phyloP scores from a whole-genome alignment of 2,888 invertebrate species.

The Cryptocheilus praepositus region DNA sequence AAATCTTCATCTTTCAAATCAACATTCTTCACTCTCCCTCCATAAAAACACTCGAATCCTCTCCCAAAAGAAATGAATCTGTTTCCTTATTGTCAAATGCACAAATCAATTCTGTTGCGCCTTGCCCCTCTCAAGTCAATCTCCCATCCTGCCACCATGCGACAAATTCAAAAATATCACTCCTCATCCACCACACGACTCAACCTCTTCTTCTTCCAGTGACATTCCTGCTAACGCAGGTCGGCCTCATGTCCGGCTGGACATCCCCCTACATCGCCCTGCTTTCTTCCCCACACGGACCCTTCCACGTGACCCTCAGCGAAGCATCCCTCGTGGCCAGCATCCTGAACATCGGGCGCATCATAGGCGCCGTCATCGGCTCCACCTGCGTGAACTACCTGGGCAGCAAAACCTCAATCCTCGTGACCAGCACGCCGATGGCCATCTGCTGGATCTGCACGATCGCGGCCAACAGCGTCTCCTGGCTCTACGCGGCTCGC shows the following conservation, averaged over 20 bases:
- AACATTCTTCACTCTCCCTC: too few species aligned
- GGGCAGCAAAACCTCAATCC: conserved; percentile 59
- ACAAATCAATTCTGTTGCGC: too few species aligned
- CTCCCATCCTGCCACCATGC: too few species aligned
- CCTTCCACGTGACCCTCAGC: conserved; percentile 42
- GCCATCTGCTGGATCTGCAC: conserved; percentile 54
- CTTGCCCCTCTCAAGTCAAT: too few species aligned
- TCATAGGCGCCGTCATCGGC: conserved; percentile 57
- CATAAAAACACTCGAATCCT: too few species aligned
- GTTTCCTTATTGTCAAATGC: too few species aligned
- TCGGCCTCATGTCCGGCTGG: conserved; percentile 54
- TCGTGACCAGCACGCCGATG: conserved; percentile 48
- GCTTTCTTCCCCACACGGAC: conserved; percentile 45
- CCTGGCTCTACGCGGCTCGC: conserved; percentile 54
- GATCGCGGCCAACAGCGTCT: conserved; percentile 48
- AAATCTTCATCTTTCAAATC: too few species aligned
- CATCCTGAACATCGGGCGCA: conserved; percentile 58
- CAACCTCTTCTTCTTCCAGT: conserved; percentile 20
- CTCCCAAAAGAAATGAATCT: too few species aligned
- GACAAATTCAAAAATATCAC: too few species aligned
- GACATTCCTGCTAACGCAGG: conserved; percentile 27
- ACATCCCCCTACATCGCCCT: conserved; percentile 60
- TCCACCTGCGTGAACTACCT: conserved; percentile 47
- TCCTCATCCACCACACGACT: too few species aligned
- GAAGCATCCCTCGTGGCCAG: conserved; percentile 66